A percentile compares a stretch with the other conserved stretches of the same genome.
Conservation (phyloP, 2,797 vertebrate species). For the Coccyzus lansbergi region DNA sequence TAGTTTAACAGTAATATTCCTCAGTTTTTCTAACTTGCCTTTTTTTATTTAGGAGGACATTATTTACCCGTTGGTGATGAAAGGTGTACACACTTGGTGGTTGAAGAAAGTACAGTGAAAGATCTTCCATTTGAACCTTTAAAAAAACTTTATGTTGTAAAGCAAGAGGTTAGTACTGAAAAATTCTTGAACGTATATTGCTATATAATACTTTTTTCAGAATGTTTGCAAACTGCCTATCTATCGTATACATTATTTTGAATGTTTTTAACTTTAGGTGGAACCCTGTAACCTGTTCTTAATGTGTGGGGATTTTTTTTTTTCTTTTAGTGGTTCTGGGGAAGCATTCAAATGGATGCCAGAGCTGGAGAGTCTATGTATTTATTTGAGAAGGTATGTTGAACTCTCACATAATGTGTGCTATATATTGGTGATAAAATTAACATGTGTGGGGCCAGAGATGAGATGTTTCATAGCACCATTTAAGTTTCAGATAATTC, state of each 20-base stretch:
- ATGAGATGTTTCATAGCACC: not conserved
- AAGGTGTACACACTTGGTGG: conserved; percentile 92
- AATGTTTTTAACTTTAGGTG: not conserved
- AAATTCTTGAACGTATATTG: not conserved
- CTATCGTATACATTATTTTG: not conserved
- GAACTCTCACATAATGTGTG: not conserved
- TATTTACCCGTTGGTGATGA: conserved; percentile 87
- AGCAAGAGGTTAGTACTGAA: conserved; percentile 89
- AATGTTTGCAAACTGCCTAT: not conserved
- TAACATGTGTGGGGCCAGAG: not conserved
- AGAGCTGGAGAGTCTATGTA: conserved; percentile 97
- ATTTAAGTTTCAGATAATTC: not conserved
- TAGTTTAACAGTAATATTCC: not conserved
- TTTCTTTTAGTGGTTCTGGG: conserved; percentile 94
- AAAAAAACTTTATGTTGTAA: conserved; percentile 91
- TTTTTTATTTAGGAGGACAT: conserved; percentile 81
- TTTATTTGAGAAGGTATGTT: conserved; percentile 91
- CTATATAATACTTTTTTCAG: not conserved
- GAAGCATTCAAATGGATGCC: conserved; percentile 99
- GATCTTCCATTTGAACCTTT: conserved; percentile 88
- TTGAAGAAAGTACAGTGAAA: conserved; percentile 94
- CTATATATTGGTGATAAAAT: not conserved
- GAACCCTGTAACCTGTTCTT: not conserved
- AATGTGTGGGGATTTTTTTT: not conserved
- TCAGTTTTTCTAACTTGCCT: not conserved